Conservation (phyloP, 2,797 vertebrate genomes). For the Sebastes iracundus region DNA sequence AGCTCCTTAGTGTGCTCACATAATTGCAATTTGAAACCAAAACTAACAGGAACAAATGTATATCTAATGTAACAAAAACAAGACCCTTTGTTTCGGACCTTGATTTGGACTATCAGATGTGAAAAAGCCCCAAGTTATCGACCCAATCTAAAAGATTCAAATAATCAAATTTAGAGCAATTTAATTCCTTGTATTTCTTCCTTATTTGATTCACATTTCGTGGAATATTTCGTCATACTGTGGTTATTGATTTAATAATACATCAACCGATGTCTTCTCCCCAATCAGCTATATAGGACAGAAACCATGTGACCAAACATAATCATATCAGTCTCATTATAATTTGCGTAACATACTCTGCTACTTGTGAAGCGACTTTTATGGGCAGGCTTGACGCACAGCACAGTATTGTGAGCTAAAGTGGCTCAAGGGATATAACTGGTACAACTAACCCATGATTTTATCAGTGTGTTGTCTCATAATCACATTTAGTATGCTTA, state of each 20-base stretch:
- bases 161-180: constrained; percentile 20
- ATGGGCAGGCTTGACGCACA: not conserved
- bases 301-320: constrained; percentile 18
- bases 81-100: not conserved
- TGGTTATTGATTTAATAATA: constrained; percentile 44
- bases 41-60: not conserved
- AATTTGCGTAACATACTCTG: not conserved
- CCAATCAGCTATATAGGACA: not conserved
- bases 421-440: not conserved
- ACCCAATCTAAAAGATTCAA: constrained; percentile 1
- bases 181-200: constrained; percentile 20
- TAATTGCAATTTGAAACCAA: not conserved
- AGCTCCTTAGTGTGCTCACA: not conserved
- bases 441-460: not conserved
- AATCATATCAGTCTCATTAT: constrained; percentile 26
- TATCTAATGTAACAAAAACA: not conserved
- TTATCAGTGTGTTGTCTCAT: not conserved
- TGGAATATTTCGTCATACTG: not conserved
- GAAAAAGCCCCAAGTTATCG: constrained; percentile 2
- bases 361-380: not conserved
- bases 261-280: not conserved
- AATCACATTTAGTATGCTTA: not conserved
- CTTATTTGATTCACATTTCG: constrained; percentile 9
- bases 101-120: not conserved
- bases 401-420: not conserved